Conservation (phyloP, 2,888 invertebrate species). For the Metellina segmentata region DNA sequence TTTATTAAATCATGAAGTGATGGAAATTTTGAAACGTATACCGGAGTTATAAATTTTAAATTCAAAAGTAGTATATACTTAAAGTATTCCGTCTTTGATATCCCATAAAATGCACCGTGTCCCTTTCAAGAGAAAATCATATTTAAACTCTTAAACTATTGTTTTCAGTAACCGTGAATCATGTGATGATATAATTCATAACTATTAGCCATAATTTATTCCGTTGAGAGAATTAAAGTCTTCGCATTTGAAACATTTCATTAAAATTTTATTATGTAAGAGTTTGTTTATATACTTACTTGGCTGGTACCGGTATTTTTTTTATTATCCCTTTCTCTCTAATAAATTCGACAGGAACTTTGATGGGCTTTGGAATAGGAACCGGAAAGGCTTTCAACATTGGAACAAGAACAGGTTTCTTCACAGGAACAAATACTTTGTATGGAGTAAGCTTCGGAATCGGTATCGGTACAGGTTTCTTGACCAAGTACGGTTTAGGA, state of each 20-base stretch:
- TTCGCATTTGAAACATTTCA: background rate
- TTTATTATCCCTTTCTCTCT: constrained; percentile 58
- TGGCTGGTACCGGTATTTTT: constrained; percentile 55
- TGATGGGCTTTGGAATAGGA: constrained; percentile 63
- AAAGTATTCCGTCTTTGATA: no score
- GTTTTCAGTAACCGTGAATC: no score
- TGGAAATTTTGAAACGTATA: no score
- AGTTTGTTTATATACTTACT: constrained; percentile 31
- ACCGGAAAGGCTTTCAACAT: constrained; percentile 30
- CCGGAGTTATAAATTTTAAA: no score
- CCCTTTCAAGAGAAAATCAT: no score
- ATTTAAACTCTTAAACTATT: no score
- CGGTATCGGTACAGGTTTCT: constrained; percentile 66
- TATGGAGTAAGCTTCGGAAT: constrained; percentile 51
- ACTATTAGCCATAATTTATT: no score
- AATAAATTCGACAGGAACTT: constrained; percentile 67
- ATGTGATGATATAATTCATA: no score
- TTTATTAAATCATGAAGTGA: no score
- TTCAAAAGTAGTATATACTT: no score
- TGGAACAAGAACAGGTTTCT: constrained; percentile 68
- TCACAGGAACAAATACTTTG: constrained; percentile 38
- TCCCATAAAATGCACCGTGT: no score
- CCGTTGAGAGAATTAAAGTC: no score
- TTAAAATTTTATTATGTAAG: background rate
- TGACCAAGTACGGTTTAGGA: constrained; percentile 58